Base-by-base conservation (phyloP, 2,113 vertebrate species). In the Sardina pilchardus region DNA sequence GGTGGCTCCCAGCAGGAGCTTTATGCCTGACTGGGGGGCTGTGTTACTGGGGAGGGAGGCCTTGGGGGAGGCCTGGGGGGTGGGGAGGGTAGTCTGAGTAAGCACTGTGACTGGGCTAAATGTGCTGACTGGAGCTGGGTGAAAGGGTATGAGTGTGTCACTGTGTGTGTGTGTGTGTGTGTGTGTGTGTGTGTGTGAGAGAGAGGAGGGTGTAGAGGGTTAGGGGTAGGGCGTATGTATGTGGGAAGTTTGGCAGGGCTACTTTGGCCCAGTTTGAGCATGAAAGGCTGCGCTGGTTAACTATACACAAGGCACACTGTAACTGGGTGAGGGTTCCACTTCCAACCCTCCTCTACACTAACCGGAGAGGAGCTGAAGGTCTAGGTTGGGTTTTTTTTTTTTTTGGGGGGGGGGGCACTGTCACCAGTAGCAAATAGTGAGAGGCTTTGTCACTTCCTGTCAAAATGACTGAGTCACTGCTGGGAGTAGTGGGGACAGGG, bases 401-500 rank as follows among this genome's bases (percentile, higher is more conserved):
- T 14, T 30, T 26, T 16, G 34, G 63, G 45, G 14, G 21, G 53
- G 53, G 67, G 1, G 1, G 47, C 63, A 82, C 1, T 0, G 63
- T 71, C 63, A 26, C 30, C 24, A 30, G 63, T n/a, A 63, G 59
- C 59, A 63, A 21, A 63, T 63, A 63, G 8, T 59, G 39, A 12
- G 30, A 81, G 63, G 53, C 81, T 24, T 34, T 63, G 59, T 44
- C 45, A 82, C 56, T 85, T 85, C 83, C 43, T 36, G 30, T 85
- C 42, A 36, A 44, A 82, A 78, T 39, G 81, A 5, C 80, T 84
- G 59, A 84, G 86, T 78, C 85, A 82, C 43, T 47, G 12, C 88
- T 30, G 71, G 6, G 67, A 53, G 14, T 10, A 56, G 19, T 4
- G 24, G 59, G 59, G 24, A 21, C 6, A 24, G 26, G 63, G 63